Evolutionary conservation across 1,140 invertebrate genomes (phyloP), one percentile per base, ranked within the genome.

Genomic region (Drosophila tropicalis): DNA sequence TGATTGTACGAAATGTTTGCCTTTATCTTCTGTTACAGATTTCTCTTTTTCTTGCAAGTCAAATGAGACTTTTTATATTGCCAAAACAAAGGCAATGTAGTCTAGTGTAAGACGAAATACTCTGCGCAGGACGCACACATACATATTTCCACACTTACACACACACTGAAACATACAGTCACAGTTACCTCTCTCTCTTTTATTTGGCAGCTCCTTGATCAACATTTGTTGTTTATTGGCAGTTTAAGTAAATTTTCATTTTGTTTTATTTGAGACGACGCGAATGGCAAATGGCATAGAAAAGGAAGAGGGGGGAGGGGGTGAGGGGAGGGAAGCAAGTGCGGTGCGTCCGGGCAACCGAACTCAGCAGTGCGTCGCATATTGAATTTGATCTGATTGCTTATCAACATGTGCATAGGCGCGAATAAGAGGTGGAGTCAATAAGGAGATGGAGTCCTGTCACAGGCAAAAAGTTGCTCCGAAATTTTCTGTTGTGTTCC

Each of bases 171-270:
- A 29, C 6, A 51, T 9, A 51, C 44, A 51, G 2, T 10, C 44
- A 51, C 17, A 19, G 17, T 25, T 25, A 25, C 4, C 44, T 10
- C 36, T 39, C 17, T 51, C 17, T 51, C 44, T 51, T 62, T 40
- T 19, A 25, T 40, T 12, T 41, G 34, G 39, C 36, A 19, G 34
- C 40, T 41, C 13, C 60, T 62, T 41, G 17, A 32, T 85, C 81
- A 79, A 77, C 79, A 87, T 86, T 86, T 86, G 79, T 83, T 83
- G 83, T 82, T 86, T 83, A 87, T 87, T 86, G 83, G 47, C 79
- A 80, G 76, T 69, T 56, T 63, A 79, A 83, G 83, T 81, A 82
- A 87, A 87, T 83, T 87, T 86, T 86, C 83, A 86, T 86, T 87
- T 87, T 73, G 83, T 55, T 83, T 79, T 81, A 87, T 86, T 73